phyloP scores from a whole-genome alignment of 2,888 invertebrate species.

The Scaptomyza cyrtandrae region DNA sequence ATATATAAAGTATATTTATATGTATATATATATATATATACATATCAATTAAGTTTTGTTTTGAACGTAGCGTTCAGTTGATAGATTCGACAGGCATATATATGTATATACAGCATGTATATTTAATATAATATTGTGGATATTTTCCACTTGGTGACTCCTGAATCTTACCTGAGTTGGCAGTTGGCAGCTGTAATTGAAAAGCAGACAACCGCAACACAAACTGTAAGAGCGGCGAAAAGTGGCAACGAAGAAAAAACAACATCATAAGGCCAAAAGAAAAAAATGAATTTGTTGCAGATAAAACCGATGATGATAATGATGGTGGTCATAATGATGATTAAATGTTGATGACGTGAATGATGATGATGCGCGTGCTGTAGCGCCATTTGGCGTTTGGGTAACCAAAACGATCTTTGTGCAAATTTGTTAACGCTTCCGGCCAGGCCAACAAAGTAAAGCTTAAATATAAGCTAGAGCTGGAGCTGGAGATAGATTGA shows the following conservation, averaged over 20 bases:
- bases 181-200: conserved; percentile 54
- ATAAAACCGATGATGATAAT: conserved; percentile 14
- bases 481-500: not conserved
- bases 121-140: not conserved
- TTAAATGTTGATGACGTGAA: conserved; percentile 31
- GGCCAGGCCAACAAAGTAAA: conserved; percentile 50
- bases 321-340: conserved; percentile 37
- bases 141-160: not conserved
- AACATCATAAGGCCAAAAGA: conserved; percentile 9
- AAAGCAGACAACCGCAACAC: conserved; percentile 50
- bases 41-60: too few species aligned
- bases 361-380: conserved; percentile 75
- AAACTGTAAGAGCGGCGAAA: conserved; percentile 27
- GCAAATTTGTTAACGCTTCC: conserved; percentile 75
- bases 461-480: conserved; percentile 11
- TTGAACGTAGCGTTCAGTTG: too few species aligned
- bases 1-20: too few species aligned
- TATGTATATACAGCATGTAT: too few species aligned
- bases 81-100: too few species aligned
- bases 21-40: too few species aligned
- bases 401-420: conserved; percentile 53
- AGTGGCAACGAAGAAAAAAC: not conserved
- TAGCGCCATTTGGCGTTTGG: conserved; percentile 59
- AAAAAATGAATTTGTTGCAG: conserved; percentile 44
- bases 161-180: not conserved